phyloP scores from a whole-genome alignment of 2,888 invertebrate genomes.

The Beris morrisii region DNA sequence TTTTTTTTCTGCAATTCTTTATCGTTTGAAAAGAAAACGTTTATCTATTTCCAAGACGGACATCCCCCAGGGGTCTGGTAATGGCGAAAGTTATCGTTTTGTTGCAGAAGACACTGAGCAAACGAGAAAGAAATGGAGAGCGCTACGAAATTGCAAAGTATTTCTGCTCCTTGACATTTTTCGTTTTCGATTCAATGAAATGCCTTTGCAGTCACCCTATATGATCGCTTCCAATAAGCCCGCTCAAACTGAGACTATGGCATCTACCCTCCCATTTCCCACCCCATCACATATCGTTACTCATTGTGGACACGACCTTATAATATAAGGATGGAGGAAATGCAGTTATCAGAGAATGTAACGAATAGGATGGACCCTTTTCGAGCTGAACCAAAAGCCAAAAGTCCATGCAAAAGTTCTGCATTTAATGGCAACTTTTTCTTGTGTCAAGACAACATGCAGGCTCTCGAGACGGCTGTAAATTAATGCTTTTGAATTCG shows the following conservation, averaged over 20 bases:
- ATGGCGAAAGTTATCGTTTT: conserved; percentile 16
- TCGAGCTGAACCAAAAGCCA: conserved; percentile 15
- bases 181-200: too few relatives aligned
- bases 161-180: conserved; percentile 4
- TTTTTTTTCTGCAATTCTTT: conserved; percentile 17
- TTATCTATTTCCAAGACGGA: conserved; percentile 32
- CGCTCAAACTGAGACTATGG: too few relatives aligned
- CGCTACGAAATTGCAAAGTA: conserved; percentile 4
- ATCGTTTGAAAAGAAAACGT: conserved; percentile 32
- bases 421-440: conserved; percentile 33
- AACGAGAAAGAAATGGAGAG: neutral
- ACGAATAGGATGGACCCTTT: conserved; percentile 21
- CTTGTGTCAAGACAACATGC: conserved; percentile 26
- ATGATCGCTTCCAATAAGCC: too few relatives aligned
- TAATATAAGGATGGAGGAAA: neutral
- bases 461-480: conserved; percentile 33
- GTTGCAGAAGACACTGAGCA: conserved; percentile 7
- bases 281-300: conserved; percentile 18
- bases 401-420: conserved; percentile 31
- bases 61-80: conserved; percentile 13
- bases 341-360: conserved; percentile 19
- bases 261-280: too few relatives aligned
- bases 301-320: conserved; percentile 18
- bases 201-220: too few relatives aligned
- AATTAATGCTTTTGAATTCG: conserved; percentile 26